phyloP scores from a whole-genome alignment of 2,113 vertebrate species.

The Reinhardtius hippoglossoides region DNA sequence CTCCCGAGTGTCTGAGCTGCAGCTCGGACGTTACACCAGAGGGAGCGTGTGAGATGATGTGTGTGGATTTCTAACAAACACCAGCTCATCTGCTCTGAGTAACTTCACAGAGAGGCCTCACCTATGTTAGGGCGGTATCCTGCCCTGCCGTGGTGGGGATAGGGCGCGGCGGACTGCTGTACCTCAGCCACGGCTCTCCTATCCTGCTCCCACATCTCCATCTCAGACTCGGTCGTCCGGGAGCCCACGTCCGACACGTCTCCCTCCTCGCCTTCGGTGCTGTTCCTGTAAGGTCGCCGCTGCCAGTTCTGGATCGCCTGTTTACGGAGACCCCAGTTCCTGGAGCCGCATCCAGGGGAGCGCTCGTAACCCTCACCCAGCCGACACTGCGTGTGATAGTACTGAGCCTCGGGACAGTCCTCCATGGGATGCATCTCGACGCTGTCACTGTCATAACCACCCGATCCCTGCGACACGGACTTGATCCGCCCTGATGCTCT shows the following conservation, averaged over 20 bases:
- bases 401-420: conserved; percentile 84
- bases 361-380: conserved; percentile 82
- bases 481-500: conserved; percentile 91
- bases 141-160: conserved; percentile 70
- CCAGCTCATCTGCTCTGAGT: too few relatives aligned
- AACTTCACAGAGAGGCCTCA: conserved; percentile 31
- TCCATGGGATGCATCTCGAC: conserved; percentile 90
- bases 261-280: conserved; percentile 95
- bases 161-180: conserved; percentile 75
- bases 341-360: conserved; percentile 76
- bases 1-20: too few relatives aligned
- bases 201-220: conserved; percentile 92
- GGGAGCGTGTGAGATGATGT: conserved; percentile 1
- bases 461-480: conserved; percentile 91
- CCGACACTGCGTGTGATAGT: conserved; percentile 85
- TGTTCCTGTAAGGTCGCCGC: conserved; percentile 94
- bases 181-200: conserved; percentile 79
- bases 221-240: conserved; percentile 94
- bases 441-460: conserved; percentile 95
- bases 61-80: background rate
- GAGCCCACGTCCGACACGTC: conserved; percentile 95
- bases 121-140: conserved; percentile 84
- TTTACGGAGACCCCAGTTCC: conserved; percentile 91
- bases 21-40: background rate
- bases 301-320: conserved; percentile 99